phyloP scores from a whole-genome alignment of 2,888 invertebrate genomes.

The Torymus tubicola region DNA sequence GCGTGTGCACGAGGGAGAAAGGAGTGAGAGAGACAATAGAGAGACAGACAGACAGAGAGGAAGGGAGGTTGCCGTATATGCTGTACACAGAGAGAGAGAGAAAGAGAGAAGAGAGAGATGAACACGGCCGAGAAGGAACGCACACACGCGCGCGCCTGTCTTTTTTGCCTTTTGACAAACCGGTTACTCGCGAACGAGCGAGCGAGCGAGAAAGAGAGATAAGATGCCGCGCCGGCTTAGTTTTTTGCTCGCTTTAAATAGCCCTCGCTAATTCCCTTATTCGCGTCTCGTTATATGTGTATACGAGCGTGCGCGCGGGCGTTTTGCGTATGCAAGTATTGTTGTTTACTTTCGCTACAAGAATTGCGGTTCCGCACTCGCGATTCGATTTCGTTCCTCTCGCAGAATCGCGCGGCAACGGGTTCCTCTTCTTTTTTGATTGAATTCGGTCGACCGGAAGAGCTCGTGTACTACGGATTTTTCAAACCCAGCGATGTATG shows the following conservation, averaged over 20 bases:
- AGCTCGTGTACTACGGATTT: neutral
- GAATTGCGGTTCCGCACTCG: too few species aligned
- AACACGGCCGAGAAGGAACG: neutral
- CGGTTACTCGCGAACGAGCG: neutral
- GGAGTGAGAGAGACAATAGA: slow-evolving; percentile 6
- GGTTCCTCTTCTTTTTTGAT: neutral
- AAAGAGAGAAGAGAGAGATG: neutral
- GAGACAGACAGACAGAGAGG: too few species aligned
- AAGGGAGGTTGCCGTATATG: too few species aligned
- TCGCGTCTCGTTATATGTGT: too few species aligned
- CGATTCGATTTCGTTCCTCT: too few species aligned
- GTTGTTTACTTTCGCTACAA: too few species aligned
- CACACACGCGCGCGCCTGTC: slow-evolving; percentile 8
- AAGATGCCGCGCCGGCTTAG: slow-evolving; percentile 7
- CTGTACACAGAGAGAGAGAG: too few species aligned
- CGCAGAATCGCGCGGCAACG: neutral
- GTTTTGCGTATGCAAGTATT: too few species aligned
- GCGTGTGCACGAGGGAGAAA: neutral
- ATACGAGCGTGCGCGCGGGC: too few species aligned
- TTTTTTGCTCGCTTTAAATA: neutral
- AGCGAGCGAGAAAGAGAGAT: neutral
- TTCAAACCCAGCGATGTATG: too few species aligned
- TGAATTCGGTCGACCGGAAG: neutral
- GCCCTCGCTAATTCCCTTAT: slow-evolving; percentile 3
- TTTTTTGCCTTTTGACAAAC: slow-evolving; percentile 24